Conservation (phyloP, 1,140 invertebrate genomes). For the Elymnias hypermnestra region DNA sequence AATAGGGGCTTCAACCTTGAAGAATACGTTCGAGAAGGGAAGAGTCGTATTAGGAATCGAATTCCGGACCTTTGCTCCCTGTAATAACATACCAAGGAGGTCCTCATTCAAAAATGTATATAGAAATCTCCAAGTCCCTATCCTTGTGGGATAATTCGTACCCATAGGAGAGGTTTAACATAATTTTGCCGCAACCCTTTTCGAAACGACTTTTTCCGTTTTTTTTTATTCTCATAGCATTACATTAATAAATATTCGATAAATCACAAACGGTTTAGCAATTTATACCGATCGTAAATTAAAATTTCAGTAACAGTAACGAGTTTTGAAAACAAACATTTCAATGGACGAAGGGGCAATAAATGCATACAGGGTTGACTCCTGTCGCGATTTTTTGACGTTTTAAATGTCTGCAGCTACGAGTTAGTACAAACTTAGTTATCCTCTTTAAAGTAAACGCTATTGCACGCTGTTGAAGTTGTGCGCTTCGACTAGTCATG, state of each 20-base stretch:
- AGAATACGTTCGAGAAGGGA: no score
- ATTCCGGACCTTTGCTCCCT: no score
- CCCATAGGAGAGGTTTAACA: conserved; percentile 68
- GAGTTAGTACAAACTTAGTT: no score
- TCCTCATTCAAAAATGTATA: conserved; percentile 60
- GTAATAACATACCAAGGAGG: no score
- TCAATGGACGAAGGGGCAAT: conserved; percentile 52
- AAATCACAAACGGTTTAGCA: conserved; percentile 43
- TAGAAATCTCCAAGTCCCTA: conserved; percentile 66
- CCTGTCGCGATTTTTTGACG: no score
- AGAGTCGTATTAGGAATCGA: no score
- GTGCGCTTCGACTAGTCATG: no score
- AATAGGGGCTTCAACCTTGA: no score
- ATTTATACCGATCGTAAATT: conserved; percentile 52
- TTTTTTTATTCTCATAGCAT: conserved; percentile 44
- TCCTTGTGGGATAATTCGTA: conserved; percentile 68
- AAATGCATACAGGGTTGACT: conserved; percentile 25
- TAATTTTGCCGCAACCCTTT: conserved; percentile 62
- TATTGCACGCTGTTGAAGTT: no score
- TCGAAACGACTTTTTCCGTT: conserved; percentile 27
- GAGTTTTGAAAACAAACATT: conserved; percentile 64
- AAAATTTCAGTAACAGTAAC: conserved; percentile 52
- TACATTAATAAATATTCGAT: conserved; percentile 56
- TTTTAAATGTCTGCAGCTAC: no score
- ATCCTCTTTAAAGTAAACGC: no score